phyloP scores from a whole-genome alignment of 2,113 vertebrate genomes.

The Xenotilapia caudafasciata region DNA sequence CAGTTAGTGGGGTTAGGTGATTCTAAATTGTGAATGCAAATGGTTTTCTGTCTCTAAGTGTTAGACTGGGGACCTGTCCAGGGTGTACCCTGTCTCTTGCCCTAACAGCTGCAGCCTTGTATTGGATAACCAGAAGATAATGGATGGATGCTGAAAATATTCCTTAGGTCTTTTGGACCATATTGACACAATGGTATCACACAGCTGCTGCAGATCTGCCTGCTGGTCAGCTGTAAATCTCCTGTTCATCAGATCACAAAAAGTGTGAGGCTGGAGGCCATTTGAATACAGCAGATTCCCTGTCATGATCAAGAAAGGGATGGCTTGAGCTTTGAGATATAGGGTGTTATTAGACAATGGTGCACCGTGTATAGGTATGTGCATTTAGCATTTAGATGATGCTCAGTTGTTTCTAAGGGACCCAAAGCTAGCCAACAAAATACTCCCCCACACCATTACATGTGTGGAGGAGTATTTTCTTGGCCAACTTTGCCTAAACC shows the following conservation, averaged over 20 bases:
- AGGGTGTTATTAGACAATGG: background rate
- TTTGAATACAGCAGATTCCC: background rate
- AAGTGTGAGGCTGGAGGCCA: background rate
- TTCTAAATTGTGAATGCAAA: background rate
- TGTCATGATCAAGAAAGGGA: background rate
- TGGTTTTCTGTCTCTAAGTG: background rate
- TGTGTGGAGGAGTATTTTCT: background rate
- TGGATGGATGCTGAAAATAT: background rate
- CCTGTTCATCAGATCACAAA: background rate
- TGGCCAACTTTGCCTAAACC: background rate
- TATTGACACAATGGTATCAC: background rate
- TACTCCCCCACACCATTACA: background rate
- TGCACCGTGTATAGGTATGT: background rate
- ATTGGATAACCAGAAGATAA: background rate
- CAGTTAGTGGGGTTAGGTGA: background rate
- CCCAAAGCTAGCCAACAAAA: background rate
- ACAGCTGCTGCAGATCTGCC: background rate
- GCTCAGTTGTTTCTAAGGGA: background rate
- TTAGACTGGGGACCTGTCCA: background rate
- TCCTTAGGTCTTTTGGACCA: background rate
- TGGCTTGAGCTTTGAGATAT: background rate
- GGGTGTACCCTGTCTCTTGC: background rate
- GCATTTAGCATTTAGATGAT: background rate
- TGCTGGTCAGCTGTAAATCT: background rate
- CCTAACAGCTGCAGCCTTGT: background rate